These are phyloP conservation scores for Casuarius casuarius DNA, from an alignment of 2,113 vertebrate genomes.

Conservation along the genomic window DNA sequence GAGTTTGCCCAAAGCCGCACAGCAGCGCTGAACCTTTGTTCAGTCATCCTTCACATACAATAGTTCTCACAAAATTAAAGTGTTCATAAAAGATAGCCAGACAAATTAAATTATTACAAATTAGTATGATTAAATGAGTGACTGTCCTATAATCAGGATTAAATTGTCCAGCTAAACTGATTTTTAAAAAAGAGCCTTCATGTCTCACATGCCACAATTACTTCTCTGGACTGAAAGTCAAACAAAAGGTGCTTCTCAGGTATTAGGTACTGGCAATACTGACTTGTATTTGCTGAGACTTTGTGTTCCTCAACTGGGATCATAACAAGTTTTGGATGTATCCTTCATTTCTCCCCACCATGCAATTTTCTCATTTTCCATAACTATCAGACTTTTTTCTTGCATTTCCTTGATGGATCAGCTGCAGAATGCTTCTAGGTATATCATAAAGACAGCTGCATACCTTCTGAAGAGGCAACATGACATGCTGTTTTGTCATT, in stretches of 20 bases:
- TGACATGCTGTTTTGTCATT: neutral
- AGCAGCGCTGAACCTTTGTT: neutral
- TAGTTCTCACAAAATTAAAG: neutral
- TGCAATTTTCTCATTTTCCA: neutral
- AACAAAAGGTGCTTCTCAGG: neutral
- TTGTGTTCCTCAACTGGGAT: neutral
- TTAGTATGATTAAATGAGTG: neutral
- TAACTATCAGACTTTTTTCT: neutral
- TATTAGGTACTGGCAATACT: neutral
- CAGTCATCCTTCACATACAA: neutral
- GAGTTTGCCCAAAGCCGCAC: neutral
- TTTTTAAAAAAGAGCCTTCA: neutral
- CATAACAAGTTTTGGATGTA: neutral
- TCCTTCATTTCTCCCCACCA: neutral
- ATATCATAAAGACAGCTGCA: slow-evolving; percentile 2
- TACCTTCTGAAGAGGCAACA: neutral
- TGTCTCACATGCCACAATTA: neutral
- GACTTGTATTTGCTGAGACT: neutral
- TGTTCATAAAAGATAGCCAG: neutral
- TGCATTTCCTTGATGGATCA: neutral
- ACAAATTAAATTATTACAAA: neutral
- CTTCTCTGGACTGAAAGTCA: neutral
- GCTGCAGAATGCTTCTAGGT: neutral
- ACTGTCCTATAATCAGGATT: neutral
- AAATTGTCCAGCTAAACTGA: neutral